Base-by-base conservation (phyloP, 2,113 vertebrate genomes). In the Xiphorhynchus elegans region DNA sequence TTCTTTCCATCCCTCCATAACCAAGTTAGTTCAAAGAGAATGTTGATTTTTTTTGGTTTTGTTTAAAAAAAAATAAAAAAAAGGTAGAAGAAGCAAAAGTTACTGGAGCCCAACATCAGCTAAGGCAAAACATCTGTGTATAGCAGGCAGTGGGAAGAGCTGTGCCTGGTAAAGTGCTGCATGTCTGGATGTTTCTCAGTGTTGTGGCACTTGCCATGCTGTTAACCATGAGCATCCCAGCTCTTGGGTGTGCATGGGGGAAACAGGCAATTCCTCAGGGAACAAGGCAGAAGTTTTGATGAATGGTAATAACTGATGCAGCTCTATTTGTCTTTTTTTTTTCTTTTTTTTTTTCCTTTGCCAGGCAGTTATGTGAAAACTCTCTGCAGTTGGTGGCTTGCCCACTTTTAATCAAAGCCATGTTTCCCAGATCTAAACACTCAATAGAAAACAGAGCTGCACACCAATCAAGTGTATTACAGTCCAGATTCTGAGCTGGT, bases 341-440 rank as follows among this genome's bases (percentile, higher is more conserved):
- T 84, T 58, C 9, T 13, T 58, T 20, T 29, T 42, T 42, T 24
- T 31, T 74, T 59, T 49, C 24, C 63, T 95, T 90, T 74, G 79
- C 83, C 69, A 81, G 84, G 64, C 56, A 55, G 73, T 95, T 87
- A 90, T 56, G 52, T 94, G 95, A 96, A 93, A 93, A 92, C 92
- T 92, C 77, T 60, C 90, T 78, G 66, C 84, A 84, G 2, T 81
- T 96, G 95, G 88, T 92, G 62, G 26, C 31, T 44, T 91, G 93
- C 95, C 95, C 56, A 5, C 75, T 94, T 95, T 95, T 97, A 97
- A 96, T 95, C 92, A 92, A 84, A 93, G 56, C 73, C 93, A 50
- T 20, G 29, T 83, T 89, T 95, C 33, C 56, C 62, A 89, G 67
- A 92, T 76, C 66, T 89, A 92, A 95, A 92, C 68, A 81, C 56